Evolutionary conservation across 1,140 invertebrate species (phyloP).

Genomic region (Meloidogyne floridensis): DNA sequence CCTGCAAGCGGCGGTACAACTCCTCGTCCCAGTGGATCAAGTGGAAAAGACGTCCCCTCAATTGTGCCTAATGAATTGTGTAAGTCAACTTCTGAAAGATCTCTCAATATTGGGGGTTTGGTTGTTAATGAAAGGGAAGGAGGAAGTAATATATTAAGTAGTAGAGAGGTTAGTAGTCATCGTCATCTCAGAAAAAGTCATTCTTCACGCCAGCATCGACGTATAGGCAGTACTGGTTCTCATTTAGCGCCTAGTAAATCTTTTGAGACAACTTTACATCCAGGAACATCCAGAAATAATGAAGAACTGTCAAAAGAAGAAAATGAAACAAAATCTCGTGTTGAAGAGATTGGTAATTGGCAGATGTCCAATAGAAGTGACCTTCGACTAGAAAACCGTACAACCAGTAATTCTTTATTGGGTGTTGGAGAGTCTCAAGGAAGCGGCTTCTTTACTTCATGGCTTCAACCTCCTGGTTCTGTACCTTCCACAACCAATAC

Average conservation of each 20-base stretch:
- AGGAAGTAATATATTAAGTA: constrained; percentile 1
- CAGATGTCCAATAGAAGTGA: background rate
- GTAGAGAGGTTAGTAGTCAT: background rate
- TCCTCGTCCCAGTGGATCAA: background rate
- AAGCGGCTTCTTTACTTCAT: constrained; percentile 4
- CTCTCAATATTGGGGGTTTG: background rate
- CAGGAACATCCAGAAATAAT: background rate
- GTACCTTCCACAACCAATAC: background rate
- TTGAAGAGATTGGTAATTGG: background rate
- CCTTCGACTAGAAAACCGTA: background rate
- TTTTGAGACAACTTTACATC: background rate
- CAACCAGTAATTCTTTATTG: background rate
- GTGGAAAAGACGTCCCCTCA: background rate
- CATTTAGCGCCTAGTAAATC: background rate
- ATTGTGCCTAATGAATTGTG: constrained; percentile 24
- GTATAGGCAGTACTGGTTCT: background rate
- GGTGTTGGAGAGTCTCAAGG: background rate
- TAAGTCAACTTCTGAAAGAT: constrained; percentile 18
- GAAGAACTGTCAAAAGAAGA: constrained; percentile 1
- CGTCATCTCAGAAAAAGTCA: background rate
- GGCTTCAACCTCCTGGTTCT: constrained; percentile 9
- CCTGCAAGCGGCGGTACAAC: background rate
- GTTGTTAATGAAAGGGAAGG: background rate
- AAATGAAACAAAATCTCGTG: background rate
- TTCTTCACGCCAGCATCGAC: background rate